These are phyloP conservation scores for Operophtera brumata DNA, from an alignment of 2,888 invertebrate species.

Conservation along the genomic window DNA sequence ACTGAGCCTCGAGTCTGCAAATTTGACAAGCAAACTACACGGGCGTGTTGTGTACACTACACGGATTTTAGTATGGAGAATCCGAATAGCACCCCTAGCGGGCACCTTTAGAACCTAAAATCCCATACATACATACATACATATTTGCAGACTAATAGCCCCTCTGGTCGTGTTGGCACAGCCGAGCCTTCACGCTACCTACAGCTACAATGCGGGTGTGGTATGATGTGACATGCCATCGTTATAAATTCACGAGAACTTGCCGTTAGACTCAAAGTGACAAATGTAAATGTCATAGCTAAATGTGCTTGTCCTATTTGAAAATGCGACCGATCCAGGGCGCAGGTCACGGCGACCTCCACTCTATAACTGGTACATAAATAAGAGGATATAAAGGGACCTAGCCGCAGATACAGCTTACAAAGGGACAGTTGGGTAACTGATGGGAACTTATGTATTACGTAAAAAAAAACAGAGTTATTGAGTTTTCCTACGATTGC, in stretches of 20 bases:
- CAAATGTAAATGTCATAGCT: not conserved
- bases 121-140: no score
- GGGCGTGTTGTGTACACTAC: no score
- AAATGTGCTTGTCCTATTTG: conserved; percentile 16
- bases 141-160: no score
- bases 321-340: conserved; percentile 3
- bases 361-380: conserved; percentile 1
- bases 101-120: no score
- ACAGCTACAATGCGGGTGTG: not conserved
- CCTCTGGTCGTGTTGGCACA: not conserved
- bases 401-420: conserved; percentile 4
- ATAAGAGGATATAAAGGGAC: conserved; percentile 18
- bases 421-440: not conserved
- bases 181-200: not conserved
- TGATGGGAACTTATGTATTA: not conserved
- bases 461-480: no score
- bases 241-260: not conserved
- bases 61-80: no score
- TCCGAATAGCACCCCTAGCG: no score
- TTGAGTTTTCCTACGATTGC: no score
- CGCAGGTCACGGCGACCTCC: conserved; percentile 13
- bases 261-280: not conserved
- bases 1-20: no score
- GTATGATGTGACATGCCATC: not conserved
- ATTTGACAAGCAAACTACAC: no score